Evolutionary conservation across 2,888 invertebrate species (phyloP).

Genomic region (Linhomoeus sp.): DNA sequence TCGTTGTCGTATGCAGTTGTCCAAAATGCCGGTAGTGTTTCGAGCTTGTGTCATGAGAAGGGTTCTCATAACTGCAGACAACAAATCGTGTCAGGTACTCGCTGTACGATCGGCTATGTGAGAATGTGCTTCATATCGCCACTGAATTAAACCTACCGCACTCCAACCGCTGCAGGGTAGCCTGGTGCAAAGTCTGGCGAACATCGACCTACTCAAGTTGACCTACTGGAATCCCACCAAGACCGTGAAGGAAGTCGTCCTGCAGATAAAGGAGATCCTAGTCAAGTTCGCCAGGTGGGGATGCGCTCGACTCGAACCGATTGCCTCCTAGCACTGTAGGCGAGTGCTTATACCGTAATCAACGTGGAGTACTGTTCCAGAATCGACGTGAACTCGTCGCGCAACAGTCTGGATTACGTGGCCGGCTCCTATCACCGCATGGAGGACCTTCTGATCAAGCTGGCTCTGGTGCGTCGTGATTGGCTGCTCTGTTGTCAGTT

Average conservation of each 20-base stretch:
- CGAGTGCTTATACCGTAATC: too few species aligned
- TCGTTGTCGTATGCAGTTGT: too few species aligned
- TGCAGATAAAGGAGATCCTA: slow-evolving; percentile 26
- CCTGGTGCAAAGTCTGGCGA: slow-evolving; percentile 25
- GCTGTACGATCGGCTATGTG: neutral
- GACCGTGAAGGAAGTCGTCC: slow-evolving; percentile 26
- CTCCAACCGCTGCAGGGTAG: slow-evolving; percentile 13
- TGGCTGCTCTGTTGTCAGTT: too few species aligned
- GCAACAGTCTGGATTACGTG: slow-evolving; percentile 20
- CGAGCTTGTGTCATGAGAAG: too few species aligned
- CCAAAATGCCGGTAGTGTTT: too few species aligned
- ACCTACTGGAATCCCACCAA: slow-evolving; percentile 29
- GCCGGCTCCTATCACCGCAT: slow-evolving; percentile 25
- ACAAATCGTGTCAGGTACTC: neutral
- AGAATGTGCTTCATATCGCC: too few species aligned
- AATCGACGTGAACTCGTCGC: slow-evolving; percentile 23
- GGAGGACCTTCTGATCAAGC: slow-evolving; percentile 26
- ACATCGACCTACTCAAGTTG: slow-evolving; percentile 28
- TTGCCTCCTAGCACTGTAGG: neutral
- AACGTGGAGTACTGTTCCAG: slow-evolving; percentile 5
- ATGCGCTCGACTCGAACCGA: too few species aligned
- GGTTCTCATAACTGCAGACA: too few species aligned
- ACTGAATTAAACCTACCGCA: too few species aligned
- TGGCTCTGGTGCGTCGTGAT: slow-evolving; percentile 20
- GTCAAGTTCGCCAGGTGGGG: slow-evolving; percentile 20